Percentiles rank a stretch among this genome's conserved stretches.
These are phyloP conservation scores for Engraulis encrasicolus DNA, from an alignment of 2,113 vertebrate genomes.

Conservation along the genomic window DNA sequence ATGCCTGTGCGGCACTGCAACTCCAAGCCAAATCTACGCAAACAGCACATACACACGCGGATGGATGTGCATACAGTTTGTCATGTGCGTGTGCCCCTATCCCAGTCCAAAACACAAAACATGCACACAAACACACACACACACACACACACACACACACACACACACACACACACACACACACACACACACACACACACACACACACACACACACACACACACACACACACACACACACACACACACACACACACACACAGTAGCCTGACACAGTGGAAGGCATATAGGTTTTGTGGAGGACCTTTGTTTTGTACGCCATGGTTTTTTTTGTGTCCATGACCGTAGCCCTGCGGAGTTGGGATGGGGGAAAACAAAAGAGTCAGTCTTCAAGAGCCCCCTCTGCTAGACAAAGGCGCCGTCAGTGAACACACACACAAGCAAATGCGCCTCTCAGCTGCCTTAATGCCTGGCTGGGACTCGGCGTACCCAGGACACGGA, in stretches of 20 bases:
- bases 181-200: not conserved
- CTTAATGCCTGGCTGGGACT: not conserved
- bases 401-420: not conserved
- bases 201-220: not conserved
- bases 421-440: not conserved
- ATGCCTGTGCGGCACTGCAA: not conserved
- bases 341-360: not conserved
- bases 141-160: not conserved
- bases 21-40: slow-evolving; percentile 35
- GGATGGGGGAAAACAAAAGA: slow-evolving; percentile 4
- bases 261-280: not conserved
- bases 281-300: not conserved
- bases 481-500: not conserved
- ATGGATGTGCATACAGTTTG: not conserved
- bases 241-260: not conserved
- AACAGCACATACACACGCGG: not conserved
- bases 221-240: slow-evolving; percentile 14
- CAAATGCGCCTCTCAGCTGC: not conserved
- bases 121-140: too few relatives aligned
- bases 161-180: not conserved
- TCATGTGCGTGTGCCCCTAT: slow-evolving; percentile 5
- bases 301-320: not conserved
- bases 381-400: slow-evolving; percentile 6
- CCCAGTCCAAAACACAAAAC: too few relatives aligned
- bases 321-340: slow-evolving; percentile 9